phyloP scores from a whole-genome alignment of 2,113 vertebrate species.

The Python bivittatus region DNA sequence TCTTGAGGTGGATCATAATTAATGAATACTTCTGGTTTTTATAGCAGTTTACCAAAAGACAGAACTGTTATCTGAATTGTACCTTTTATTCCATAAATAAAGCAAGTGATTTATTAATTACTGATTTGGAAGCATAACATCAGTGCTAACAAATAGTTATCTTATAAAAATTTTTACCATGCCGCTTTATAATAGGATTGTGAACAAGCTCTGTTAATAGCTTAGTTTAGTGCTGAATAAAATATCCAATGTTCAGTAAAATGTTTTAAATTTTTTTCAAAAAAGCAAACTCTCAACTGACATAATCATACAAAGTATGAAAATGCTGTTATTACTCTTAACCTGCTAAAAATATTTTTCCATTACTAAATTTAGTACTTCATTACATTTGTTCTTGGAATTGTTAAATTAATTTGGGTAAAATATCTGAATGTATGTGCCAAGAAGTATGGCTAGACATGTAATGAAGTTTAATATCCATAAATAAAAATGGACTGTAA shows the following conservation, averaged over 20 bases:
- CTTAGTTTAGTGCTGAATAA: not conserved
- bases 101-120: not conserved
- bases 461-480: slow-evolving; percentile 18
- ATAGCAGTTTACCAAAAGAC: not conserved
- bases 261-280: not conserved
- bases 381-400: not conserved
- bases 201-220: not conserved
- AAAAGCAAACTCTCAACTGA: not conserved
- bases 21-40: not conserved
- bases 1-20: not conserved
- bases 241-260: not conserved
- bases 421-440: not conserved
- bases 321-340: not conserved
- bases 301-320: not conserved
- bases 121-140: not conserved
- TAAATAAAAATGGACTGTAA: not conserved
- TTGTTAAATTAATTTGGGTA: slow-evolving; percentile 15
- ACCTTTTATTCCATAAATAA: not conserved
- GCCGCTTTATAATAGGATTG: not conserved
- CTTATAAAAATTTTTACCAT: not conserved
- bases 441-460: not conserved
- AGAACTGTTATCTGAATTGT: not conserved
- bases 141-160: not conserved
- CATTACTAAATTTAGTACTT: not conserved
- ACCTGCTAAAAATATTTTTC: not conserved